Percentiles rank a stretch among this genome's conserved stretches.
These are phyloP conservation scores for Anthopleura xanthogrammica DNA, from an alignment of 92 coral and sea anemone genomes.

Conservation along the genomic window DNA sequence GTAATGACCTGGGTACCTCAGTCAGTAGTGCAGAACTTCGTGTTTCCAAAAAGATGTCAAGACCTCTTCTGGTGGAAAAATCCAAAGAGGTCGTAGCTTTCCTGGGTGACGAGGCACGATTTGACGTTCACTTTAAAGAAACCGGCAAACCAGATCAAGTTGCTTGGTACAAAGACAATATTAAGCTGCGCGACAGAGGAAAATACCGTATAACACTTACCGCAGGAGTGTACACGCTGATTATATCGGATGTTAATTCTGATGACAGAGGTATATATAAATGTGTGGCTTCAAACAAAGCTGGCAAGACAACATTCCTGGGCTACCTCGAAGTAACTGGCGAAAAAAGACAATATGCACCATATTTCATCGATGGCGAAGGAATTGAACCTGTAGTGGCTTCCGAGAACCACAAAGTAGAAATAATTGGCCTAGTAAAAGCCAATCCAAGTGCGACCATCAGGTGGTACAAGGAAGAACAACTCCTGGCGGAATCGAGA, in stretches of 20 bases:
- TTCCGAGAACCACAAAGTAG: conserved; percentile 59
- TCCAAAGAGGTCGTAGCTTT: conserved; percentile 39
- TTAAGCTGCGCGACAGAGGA: conserved; percentile 54
- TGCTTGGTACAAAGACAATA: conserved; percentile 77
- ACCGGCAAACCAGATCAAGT: conserved; percentile 80
- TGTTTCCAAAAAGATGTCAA: conserved; percentile 59
- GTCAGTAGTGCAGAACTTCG: conserved; percentile 74
- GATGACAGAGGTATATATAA: conserved; percentile 78
- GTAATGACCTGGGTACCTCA: conserved; percentile 73
- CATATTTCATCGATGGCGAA: conserved; percentile 37
- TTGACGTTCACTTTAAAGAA: conserved; percentile 75
- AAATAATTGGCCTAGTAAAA: conserved; percentile 61
- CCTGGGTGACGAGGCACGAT: conserved; percentile 65
- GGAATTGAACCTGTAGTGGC: conserved; percentile 62
- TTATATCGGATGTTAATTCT: conserved; percentile 48
- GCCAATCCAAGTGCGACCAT: conserved; percentile 72
- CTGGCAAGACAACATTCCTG: conserved; percentile 64
- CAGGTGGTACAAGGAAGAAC: conserved; percentile 75
- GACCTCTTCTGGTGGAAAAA: conserved; percentile 67
- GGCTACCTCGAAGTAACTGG: conserved; percentile 35
- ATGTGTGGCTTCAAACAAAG: conserved; percentile 83
- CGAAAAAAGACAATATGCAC: conserved; percentile 19
- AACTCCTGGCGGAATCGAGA: conserved; percentile 41
- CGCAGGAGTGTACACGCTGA: conserved; percentile 60
- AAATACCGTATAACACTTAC: conserved; percentile 61